phyloP scores from a whole-genome alignment of 2,113 vertebrate genomes.

The Gambusia holbrooki region DNA sequence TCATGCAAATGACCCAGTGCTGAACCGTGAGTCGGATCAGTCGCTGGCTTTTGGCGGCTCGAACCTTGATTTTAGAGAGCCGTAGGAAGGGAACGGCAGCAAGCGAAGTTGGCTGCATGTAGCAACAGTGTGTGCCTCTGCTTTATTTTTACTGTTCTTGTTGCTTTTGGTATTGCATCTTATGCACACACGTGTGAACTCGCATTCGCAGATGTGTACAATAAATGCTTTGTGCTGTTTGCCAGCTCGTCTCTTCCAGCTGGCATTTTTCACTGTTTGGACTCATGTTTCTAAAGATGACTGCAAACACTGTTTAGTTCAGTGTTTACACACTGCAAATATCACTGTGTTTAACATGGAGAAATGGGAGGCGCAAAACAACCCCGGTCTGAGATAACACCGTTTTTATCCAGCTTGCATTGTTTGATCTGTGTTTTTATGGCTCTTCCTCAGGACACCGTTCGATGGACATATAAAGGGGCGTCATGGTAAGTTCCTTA shows the following conservation, averaged over 20 bases:
- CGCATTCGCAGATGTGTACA: neutral
- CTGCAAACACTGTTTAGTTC: neutral
- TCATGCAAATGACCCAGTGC: neutral
- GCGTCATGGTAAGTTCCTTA: conserved; percentile 69
- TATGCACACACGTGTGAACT: neutral
- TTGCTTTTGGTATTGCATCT: neutral
- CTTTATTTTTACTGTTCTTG: neutral
- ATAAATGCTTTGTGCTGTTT: neutral
- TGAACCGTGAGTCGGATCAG: neutral
- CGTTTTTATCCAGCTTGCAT: neutral
- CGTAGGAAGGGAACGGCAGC: neutral
- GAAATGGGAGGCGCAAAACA: neutral
- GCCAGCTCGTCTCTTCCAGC: neutral
- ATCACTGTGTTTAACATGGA: neutral
- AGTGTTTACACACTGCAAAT: conserved; percentile 1
- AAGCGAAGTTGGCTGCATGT: no score
- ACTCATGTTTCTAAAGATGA: neutral
- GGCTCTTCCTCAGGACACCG: conserved; percentile 71
- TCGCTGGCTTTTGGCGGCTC: neutral
- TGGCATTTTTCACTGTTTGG: no score
- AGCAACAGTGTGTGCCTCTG: no score
- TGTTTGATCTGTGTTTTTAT: conserved; percentile 17
- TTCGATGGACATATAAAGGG: conserved; percentile 83
- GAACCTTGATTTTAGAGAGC: neutral
- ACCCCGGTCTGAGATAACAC: neutral